A percentile compares a stretch with the other conserved stretches of the same genome.
Evolutionary conservation across 2,113 vertebrate genomes (phyloP).

Genomic region (Eublepharis macularius): DNA sequence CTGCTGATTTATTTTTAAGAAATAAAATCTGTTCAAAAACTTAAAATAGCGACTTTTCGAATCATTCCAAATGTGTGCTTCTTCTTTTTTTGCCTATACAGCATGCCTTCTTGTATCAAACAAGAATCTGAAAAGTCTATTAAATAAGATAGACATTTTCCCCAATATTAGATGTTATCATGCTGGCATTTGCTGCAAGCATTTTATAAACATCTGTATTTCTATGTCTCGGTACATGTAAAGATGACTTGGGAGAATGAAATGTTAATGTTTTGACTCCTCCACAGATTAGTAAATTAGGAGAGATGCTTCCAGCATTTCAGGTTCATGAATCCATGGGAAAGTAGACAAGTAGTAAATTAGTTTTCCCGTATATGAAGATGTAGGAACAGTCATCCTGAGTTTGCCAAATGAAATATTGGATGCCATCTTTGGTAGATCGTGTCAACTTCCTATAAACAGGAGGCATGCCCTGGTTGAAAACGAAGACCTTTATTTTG

Average conservation of each 20-base stretch:
- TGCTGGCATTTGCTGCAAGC: not conserved
- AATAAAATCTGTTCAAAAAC: not conserved
- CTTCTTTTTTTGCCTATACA: constrained; percentile 2
- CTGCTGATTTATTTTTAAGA: constrained; percentile 24
- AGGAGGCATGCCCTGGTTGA: not conserved
- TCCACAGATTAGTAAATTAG: not conserved
- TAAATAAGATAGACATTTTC: not conserved
- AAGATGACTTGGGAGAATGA: not conserved
- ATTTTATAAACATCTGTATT: not conserved
- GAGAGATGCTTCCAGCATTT: not conserved
- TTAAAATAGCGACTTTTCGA: constrained; percentile 15
- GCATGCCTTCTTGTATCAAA: constrained; percentile 10
- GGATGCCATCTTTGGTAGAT: not conserved
- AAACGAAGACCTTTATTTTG: not conserved
- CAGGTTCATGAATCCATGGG: not conserved
- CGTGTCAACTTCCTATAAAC: not conserved
- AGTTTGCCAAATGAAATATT: not conserved
- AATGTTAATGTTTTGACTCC: not conserved
- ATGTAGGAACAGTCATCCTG: not conserved
- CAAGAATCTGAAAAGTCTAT: not conserved
- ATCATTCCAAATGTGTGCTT: constrained; percentile 7
- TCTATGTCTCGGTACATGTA: not conserved
- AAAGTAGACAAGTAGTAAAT: not conserved
- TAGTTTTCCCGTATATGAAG: not conserved
- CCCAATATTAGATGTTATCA: not conserved